Percentiles rank a stretch among this genome's conserved stretches.
Conservation (phyloP, 2,113 vertebrate species). For the Xyliphius kryptos region DNA sequence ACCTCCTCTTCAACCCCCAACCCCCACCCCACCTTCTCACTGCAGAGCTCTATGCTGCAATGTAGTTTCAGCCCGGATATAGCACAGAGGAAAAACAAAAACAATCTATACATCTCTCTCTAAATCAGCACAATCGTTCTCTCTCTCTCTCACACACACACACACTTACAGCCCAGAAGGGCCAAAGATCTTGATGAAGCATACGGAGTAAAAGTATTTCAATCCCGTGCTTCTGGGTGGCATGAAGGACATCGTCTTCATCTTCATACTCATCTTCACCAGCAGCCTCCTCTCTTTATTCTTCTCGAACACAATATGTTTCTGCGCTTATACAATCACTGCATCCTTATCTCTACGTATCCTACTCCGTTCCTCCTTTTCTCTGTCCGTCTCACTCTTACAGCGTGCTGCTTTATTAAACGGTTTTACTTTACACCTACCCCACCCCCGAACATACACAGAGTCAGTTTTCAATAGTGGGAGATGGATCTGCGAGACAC, state of each 20-base stretch:
- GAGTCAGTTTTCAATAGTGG: too few relatives aligned
- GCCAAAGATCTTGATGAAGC: slow-evolving; percentile 63
- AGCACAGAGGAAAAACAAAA: slow-evolving; percentile 54
- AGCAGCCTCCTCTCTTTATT: slow-evolving; percentile 18
- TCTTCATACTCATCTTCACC: slow-evolving; percentile 56
- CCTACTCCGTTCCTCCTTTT: not conserved
- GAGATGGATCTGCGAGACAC: too few relatives aligned
- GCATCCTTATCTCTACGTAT: slow-evolving; percentile 7
- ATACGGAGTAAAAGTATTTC: slow-evolving; percentile 72
- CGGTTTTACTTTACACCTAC: too few relatives aligned
- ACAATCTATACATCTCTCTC: too few relatives aligned
- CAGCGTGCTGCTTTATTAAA: too few relatives aligned
- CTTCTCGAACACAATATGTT: not conserved
- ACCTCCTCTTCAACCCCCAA: not conserved
- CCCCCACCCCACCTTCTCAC: slow-evolving; percentile 17
- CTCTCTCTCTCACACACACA: too few relatives aligned
- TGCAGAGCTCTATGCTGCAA: slow-evolving; percentile 48
- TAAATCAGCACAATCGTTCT: too few relatives aligned
- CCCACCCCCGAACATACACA: too few relatives aligned
- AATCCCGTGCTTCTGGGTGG: slow-evolving; percentile 56
- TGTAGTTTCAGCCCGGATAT: slow-evolving; percentile 36
- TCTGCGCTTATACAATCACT: not conserved
- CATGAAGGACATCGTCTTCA: slow-evolving; percentile 61
- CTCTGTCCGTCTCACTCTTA: not conserved
- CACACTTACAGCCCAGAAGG: slow-evolving; percentile 68